Evolutionary conservation across 2,797 vertebrate genomes (phyloP).

Genomic region (Emydoidea blandingii): DNA sequence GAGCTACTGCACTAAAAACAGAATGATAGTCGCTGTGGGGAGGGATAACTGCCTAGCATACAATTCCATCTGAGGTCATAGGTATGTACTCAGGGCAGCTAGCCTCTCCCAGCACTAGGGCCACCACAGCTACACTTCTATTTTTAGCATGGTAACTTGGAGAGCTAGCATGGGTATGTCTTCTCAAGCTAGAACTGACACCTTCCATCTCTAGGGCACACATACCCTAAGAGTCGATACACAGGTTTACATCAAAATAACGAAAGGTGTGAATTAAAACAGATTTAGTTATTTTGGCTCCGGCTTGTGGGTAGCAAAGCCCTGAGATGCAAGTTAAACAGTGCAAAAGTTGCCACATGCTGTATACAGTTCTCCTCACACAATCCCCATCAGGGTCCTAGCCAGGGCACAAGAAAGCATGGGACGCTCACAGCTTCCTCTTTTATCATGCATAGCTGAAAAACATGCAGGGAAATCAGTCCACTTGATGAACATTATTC

Average conservation of each 20-base stretch:
- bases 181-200: background rate
- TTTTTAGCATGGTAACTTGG: background rate
- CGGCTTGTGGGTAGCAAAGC: conserved; percentile 11
- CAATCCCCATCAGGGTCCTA: background rate
- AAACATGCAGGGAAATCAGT: background rate
- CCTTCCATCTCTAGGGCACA: background rate
- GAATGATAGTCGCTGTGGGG: background rate
- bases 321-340: conserved; percentile 34
- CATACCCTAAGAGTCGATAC: background rate
- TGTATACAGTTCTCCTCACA: background rate
- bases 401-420: background rate
- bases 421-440: background rate
- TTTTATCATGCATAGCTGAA: background rate
- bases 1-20: background rate
- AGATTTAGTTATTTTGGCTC: background rate
- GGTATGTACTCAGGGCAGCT: background rate
- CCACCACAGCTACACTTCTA: background rate
- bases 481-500: background rate
- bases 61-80: background rate
- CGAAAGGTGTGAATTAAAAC: conserved; percentile 1
- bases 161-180: background rate
- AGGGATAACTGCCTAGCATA: background rate
- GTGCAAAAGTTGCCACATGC: background rate
- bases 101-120: background rate
- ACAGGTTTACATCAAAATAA: conserved; percentile 8